These are phyloP conservation scores for Gasteruption jaculator DNA, from an alignment of 2,888 invertebrate genomes.

Conservation along the genomic window DNA sequence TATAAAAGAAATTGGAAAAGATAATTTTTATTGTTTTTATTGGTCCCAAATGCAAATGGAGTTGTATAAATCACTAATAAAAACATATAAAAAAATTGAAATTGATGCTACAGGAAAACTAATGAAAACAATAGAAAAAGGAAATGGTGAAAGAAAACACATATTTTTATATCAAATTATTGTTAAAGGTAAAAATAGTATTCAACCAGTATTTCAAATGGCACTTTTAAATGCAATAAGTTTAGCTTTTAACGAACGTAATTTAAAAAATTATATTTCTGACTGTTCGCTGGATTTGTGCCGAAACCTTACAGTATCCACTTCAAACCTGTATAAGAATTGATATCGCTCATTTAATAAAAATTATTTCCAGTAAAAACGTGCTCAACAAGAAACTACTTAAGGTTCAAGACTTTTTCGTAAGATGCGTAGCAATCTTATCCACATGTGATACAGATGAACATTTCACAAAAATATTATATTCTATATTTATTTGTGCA, in stretches of 20 bases:
- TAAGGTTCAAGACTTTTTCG: conserved; percentile 14
- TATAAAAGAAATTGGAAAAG: conserved; percentile 15
- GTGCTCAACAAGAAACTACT: conserved; percentile 14
- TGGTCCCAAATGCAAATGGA: conserved; percentile 16
- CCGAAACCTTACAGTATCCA: conserved; percentile 8
- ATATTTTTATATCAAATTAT: conserved; percentile 20
- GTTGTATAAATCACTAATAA: conserved; percentile 16
- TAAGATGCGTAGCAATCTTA: conserved; percentile 11
- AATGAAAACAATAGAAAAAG: conserved; percentile 13
- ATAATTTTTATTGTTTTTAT: conserved; percentile 19
- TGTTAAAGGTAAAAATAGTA: conserved; percentile 11
- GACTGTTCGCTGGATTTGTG: conserved; percentile 9
- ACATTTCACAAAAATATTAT: too few species aligned
- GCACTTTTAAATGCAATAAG: conserved; percentile 15
- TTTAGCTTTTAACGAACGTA: conserved; percentile 17
- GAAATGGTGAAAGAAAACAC: conserved; percentile 15
- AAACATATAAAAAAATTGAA: conserved; percentile 15
- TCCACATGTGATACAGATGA: too few species aligned
- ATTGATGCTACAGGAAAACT: conserved; percentile 21
- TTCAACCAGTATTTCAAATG: conserved; percentile 19
- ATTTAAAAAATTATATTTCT: conserved; percentile 15
- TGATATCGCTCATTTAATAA: conserved; percentile 17
- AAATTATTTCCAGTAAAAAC: conserved; percentile 13
- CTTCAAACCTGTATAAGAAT: conserved; percentile 12
- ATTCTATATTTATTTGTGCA: too few species aligned